Evolutionary conservation across 2,797 vertebrate genomes (phyloP), one percentile per base, ranked within the genome.

Genomic region (Natrix natrix): DNA sequence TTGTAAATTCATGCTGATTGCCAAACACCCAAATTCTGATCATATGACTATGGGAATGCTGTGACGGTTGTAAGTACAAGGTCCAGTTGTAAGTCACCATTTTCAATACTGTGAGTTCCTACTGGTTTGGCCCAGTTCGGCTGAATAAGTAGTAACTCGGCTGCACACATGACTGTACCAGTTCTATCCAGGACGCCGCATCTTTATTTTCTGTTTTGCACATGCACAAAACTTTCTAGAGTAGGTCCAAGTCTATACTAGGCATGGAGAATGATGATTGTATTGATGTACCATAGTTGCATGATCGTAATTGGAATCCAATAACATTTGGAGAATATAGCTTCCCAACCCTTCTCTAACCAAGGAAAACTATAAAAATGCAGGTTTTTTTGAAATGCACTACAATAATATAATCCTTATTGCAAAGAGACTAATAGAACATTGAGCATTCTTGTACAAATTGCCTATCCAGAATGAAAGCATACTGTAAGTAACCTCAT

Each of bases 401-500:
- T 95, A 24, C 52, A 87, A 55, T 52, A 74, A 22, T 83, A 83
- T 92, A 95, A 93, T n/a, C 0, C 60, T 54, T 94, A 55, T 93
- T 13, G 26, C 91, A 91, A 94, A 69, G 28, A 1, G 24, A 94
- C 1, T 91, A 1, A 66, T 37, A 20, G 32, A 92, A 96, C 96
- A 95, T 54, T 88, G 26, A 8, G 22, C 5, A n/a, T 61, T 91
- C 88, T 95, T 87, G 94, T 28, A 91, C 92, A 93, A 94, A 74
- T 93, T 57, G 28, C 54, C 28, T 87, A 57, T n/a, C 8, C 0
- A 5, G 90, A 94, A n/a, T 57, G 89, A 91, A 91, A 87, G 8
- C 88, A 78, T 37, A 78, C 32, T 37, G 43, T 93, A 95, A 95
- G 48, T 91, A 95, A 87, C 94, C 96, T 93, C 86, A 96, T 96